Conservation (phyloP, 2,888 invertebrate species). For the Stenotaenia linearis region DNA sequence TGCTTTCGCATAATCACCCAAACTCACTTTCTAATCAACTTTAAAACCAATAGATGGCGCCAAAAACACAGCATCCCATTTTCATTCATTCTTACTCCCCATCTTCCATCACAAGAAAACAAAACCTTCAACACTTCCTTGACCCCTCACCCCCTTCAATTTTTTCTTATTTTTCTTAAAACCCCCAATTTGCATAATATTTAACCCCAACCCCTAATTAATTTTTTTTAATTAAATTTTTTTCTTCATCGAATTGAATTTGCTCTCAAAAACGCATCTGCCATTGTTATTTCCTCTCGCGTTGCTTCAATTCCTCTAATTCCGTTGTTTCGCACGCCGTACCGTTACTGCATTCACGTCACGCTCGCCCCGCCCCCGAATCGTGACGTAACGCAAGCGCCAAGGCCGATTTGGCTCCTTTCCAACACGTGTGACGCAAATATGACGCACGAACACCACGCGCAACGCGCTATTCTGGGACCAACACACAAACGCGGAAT, state of each 20-base stretch:
- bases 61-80: neutral
- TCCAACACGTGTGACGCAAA: neutral
- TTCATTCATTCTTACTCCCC: neutral
- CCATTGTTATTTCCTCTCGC: too few relatives aligned
- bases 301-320: neutral
- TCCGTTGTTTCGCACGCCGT: neutral
- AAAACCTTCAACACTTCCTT: too few relatives aligned
- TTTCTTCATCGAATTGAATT: too few relatives aligned
- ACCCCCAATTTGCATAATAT: too few relatives aligned
- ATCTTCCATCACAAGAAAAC: neutral
- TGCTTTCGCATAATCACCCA: neutral
- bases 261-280: too few relatives aligned
- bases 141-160: neutral
- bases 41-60: neutral
- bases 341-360: constrained; percentile 4
- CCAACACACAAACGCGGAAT: neutral
- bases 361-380: neutral
- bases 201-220: too few relatives aligned
- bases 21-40: neutral
- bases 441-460: neutral
- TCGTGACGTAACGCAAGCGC: neutral
- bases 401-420: neutral
- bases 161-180: neutral
- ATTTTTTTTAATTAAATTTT: too few relatives aligned
- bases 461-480: neutral